Percentiles rank a stretch among this genome's conserved stretches.
Evolutionary conservation across 1,140 invertebrate genomes (phyloP).

Genomic region (Bombus cullumanus): DNA sequence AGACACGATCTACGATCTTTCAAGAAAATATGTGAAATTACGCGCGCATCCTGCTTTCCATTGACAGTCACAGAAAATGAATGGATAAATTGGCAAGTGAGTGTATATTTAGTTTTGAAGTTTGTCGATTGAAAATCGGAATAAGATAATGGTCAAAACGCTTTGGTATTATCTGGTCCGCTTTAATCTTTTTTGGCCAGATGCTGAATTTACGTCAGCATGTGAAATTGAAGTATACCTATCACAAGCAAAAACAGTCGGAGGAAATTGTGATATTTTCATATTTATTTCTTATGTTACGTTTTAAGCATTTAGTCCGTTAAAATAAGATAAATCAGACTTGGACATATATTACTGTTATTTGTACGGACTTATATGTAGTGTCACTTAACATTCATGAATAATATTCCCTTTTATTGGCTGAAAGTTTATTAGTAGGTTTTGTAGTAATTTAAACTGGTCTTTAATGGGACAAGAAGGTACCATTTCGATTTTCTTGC

Average conservation of each 20-base stretch:
- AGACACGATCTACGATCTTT: conserved; percentile 37
- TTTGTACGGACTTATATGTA: no score
- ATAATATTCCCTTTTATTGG: no score
- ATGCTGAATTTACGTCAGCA: neutral
- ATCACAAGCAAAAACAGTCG: neutral
- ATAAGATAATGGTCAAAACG: neutral
- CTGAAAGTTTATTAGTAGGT: no score
- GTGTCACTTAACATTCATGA: no score
- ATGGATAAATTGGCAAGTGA: neutral
- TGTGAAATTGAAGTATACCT: neutral
- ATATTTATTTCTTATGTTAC: no score
- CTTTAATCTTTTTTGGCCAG: neutral
- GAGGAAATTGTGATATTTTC: no score
- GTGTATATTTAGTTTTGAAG: neutral
- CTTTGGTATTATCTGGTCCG: neutral
- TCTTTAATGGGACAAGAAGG: no score
- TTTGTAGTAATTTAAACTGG: no score
- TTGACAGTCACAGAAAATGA: conserved; percentile 22
- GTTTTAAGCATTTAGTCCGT: no score
- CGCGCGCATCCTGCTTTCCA: neutral
- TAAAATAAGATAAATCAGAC: no score
- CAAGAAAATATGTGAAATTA: conserved; percentile 33
- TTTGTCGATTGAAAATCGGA: neutral
- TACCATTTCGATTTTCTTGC: no score
- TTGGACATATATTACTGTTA: no score